Evolutionary conservation across 2,888 invertebrate genomes (phyloP), one percentile per base, ranked within the genome.

Genomic region (Biston betularia): DNA sequence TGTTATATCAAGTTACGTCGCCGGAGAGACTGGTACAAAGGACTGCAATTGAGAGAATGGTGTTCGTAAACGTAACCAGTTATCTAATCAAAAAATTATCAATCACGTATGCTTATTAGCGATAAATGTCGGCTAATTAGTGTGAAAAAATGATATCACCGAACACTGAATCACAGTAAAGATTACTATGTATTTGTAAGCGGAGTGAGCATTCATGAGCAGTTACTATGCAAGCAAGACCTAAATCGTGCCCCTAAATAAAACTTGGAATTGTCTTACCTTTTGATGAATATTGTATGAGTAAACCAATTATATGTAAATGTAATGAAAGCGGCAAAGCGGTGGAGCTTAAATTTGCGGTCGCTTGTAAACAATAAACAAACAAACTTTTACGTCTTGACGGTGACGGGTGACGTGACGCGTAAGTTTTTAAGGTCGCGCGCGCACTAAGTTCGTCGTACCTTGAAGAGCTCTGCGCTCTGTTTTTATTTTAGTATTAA

Each of bases 21-120:
- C 15, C 14, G 14, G 14, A 35, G 14, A 12, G 46, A 50, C 52
- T 53, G 52, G 45, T 45, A n/a, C 44, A 52, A 55, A 60, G 63
- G 46, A 58, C 14, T 14, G 15, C 24, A 10, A 42, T 14, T 14
- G 35, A 33, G 34, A 9, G 33, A 57, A 15, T 54, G 55, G 34
- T 50, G 50, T 40, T 52, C 45, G 58, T 11, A 46, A 15, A 14
- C 38, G 42, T 55, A 50, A 68, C 59, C 55, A 59, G 42, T 63
- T 55, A 65, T 71, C 66, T 69, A 73, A 76, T 75, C 75, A 59
- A 46, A 55, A 59, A 66, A 67, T 72, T 74, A 71, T 72, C 71
- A 74, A 72, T 71, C 74, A 74, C 74, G 74, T 72, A 73, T 49
- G 46, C 52, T 59, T 60, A 62, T 46, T 60, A 63, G 11, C 53